Percentiles rank a stretch among this genome's conserved stretches.
phyloP scores from a whole-genome alignment of 2,888 invertebrate genomes.

The Acrobasis consociella region DNA sequence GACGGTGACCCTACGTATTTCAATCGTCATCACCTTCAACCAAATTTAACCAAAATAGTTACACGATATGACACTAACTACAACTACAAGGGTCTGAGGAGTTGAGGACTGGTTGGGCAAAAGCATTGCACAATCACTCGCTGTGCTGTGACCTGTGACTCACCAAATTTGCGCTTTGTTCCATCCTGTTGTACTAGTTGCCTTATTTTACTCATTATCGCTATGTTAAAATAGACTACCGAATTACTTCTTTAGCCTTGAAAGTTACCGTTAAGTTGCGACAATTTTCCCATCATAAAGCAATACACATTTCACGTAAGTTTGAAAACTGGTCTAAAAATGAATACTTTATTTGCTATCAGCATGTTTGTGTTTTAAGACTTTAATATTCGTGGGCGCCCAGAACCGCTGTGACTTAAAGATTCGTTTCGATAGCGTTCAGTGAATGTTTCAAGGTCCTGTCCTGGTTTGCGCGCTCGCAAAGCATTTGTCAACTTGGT shows the following conservation, averaged over 20 bases:
- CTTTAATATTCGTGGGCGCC: constrained; percentile 63
- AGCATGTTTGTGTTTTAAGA: background rate
- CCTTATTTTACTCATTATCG: constrained; percentile 62
- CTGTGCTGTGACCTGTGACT: constrained; percentile 69
- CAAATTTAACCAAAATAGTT: constrained; percentile 42
- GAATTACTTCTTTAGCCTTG: background rate
- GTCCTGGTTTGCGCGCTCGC: constrained; percentile 71
- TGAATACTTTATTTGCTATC: background rate
- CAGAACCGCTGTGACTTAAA: constrained; percentile 57
- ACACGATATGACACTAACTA: constrained; percentile 50
- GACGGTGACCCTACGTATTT: constrained; percentile 41
- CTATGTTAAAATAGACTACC: constrained; percentile 30
- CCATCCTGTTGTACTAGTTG: constrained; percentile 56
- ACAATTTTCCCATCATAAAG: no score
- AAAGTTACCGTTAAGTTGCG: no score
- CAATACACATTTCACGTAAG: background rate
- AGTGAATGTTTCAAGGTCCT: constrained; percentile 81
- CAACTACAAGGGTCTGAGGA: constrained; percentile 49
- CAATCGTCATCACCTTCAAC: constrained; percentile 12
- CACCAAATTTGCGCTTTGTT: constrained; percentile 64
- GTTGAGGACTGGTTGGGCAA: constrained; percentile 69
- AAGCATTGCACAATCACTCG: constrained; percentile 63
- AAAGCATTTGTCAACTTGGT: constrained; percentile 77
- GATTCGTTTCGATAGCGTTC: constrained; percentile 76
- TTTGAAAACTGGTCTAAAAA: background rate